phyloP scores from a whole-genome alignment of 1,140 invertebrate genomes.

The Armadillidium nasatum region DNA sequence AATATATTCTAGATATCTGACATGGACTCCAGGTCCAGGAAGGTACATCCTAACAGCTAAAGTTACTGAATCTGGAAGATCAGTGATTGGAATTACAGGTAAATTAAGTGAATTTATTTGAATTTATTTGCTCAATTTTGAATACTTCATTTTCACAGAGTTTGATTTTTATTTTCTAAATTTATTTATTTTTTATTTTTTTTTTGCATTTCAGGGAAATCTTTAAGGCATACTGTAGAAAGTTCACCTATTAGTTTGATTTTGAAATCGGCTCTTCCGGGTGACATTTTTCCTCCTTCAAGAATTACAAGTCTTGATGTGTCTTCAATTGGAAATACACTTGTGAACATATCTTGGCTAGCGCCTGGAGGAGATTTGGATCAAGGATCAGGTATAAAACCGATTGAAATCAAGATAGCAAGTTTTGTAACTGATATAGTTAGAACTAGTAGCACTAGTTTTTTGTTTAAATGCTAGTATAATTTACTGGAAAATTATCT shows the following conservation, averaged over 20 bases:
- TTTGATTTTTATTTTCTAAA: no score
- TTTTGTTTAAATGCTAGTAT: no score
- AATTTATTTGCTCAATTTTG: no score
- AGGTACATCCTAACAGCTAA: slow-evolving; percentile 18
- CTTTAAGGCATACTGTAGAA: neutral
- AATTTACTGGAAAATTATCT: neutral
- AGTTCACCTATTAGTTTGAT: slow-evolving; percentile 29
- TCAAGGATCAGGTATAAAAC: slow-evolving; percentile 35
- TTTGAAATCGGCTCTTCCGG: slow-evolving; percentile 30
- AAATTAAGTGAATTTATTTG: no score
- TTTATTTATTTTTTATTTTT: no score
- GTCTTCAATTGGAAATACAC: slow-evolving; percentile 22
- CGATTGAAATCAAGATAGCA: no score
- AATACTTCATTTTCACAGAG: no score
- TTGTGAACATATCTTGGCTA: slow-evolving; percentile 41
- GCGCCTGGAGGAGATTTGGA: slow-evolving; percentile 41
- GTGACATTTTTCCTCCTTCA: slow-evolving; percentile 38
- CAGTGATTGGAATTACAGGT: no score
- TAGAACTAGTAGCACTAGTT: no score
- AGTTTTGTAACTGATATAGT: no score
- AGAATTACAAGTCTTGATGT: slow-evolving; percentile 37
- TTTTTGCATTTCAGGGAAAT: no score
- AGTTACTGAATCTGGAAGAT: no score
- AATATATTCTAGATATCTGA: slow-evolving; percentile 25
- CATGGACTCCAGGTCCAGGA: slow-evolving; percentile 20